A percentile compares a stretch with the other conserved stretches of the same genome.
Conservation (phyloP, 2,797 vertebrate genomes). For the Sebastes minor region DNA sequence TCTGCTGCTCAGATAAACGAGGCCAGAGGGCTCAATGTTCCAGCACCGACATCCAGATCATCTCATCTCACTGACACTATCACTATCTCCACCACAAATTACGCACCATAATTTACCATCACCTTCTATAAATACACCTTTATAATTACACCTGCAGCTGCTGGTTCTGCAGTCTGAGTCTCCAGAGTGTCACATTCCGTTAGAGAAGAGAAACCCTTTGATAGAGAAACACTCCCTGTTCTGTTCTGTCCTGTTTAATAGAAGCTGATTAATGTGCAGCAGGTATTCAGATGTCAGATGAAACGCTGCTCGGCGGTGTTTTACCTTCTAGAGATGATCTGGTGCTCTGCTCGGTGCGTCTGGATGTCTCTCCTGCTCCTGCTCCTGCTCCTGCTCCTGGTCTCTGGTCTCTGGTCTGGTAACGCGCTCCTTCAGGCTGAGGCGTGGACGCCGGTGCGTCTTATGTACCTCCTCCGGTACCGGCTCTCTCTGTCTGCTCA, state of each 20-base stretch:
- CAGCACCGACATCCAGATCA: constrained; percentile 10
- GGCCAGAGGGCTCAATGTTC: constrained; percentile 45
- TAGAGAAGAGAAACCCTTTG: not conserved
- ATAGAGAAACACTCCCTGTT: too few species aligned
- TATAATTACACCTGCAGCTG: too few species aligned
- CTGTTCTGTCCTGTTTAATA: too few species aligned
- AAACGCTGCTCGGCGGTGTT: not conserved
- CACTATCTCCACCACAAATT: not conserved
- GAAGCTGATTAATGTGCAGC: not conserved
- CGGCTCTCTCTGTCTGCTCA: constrained; percentile 30
- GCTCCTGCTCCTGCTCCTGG: too few species aligned
- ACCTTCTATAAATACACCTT: too few species aligned
- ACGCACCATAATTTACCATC: not conserved
- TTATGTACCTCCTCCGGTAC: constrained; percentile 64
- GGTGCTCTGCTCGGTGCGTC: too few species aligned
- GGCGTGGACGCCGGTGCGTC: constrained; percentile 70
- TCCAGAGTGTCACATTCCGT: constrained; percentile 17
- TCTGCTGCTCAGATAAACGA: constrained; percentile 62
- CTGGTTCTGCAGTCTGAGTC: not conserved
- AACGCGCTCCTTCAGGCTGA: constrained; percentile 53
- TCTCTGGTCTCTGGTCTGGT: not conserved
- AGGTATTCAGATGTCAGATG: not conserved
- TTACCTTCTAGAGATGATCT: constrained; percentile 62
- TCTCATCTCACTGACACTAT: constrained; percentile 40
- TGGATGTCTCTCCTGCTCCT: too few species aligned